Base-by-base conservation (phyloP, 2,113 vertebrate species). In the Bujurquina vittata region DNA sequence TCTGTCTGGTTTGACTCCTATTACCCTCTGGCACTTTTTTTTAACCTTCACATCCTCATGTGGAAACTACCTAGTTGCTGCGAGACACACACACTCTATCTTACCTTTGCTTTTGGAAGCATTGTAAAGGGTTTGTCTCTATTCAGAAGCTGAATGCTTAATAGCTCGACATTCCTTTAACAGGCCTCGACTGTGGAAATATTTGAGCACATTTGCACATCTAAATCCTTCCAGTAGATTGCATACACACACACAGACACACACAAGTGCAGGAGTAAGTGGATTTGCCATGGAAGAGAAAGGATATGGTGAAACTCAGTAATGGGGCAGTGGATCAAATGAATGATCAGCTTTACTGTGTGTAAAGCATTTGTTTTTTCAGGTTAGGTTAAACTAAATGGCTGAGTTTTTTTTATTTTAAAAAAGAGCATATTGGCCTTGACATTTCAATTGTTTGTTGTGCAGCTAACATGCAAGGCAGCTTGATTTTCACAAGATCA, bases 61-160 rank as follows among this genome's bases (percentile, higher is more conserved):
- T 59, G 77, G 79, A 92, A 93, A 69, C 58, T 88, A 78, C 52
- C 73, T 65, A 63, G 87, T 82, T 73, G 77, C 81, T 87, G 85
- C 52, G 77, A 90, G 75, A 33, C 49, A 62, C 62, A 43, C 5
- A 33, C 65, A 43, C 20, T 7, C 11, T 7, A 12, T 72, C 69
- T 52, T 8, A 17, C 10, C 73, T 79, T 14, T 69, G 4, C 56
- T 37, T 58, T 67, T 15, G 76, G 49, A 67, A 22, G 17, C 52
- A 73, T 31, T 33, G 56, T 72, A 62, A 80, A 72, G 20, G 18
- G 10, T 20, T 54, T 12, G 67, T 54, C 67, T 69, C 65, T 54
- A 14, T 54, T 72, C 26, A 54, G 18, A 46, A 29, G 58, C 72
- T 75, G 43, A 74, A 69, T 33, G 79, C 43, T 77, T 73, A 74